phyloP scores from a whole-genome alignment of 2,888 invertebrate species.

The Ormyrus rosae region DNA sequence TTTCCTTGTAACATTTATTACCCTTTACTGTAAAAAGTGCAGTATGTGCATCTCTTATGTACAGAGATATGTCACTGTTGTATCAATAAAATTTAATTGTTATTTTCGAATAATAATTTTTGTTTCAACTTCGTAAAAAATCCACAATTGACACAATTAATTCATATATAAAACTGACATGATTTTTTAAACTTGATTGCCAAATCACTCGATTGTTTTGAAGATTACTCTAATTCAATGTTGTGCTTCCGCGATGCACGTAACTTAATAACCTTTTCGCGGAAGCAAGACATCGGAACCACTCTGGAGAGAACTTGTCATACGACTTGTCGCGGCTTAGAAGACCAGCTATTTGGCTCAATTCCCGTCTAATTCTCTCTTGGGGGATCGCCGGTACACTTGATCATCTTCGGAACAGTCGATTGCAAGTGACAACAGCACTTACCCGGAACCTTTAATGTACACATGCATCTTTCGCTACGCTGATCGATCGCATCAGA shows the following conservation, averaged over 20 bases:
- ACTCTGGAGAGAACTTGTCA: constrained; percentile 21
- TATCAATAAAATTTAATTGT: too few relatives aligned
- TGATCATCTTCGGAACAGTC: not conserved
- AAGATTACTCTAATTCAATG: too few relatives aligned
- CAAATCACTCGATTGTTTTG: too few relatives aligned
- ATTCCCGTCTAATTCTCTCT: constrained; percentile 20
- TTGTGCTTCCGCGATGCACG: not conserved
- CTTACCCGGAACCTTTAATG: not conserved
- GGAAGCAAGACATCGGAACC: constrained; percentile 7
- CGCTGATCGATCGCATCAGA: not conserved
- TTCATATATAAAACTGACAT: too few relatives aligned
- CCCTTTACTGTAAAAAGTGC: too few relatives aligned
- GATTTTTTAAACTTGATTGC: too few relatives aligned
- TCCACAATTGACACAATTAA: too few relatives aligned
- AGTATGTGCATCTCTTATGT: too few relatives aligned
- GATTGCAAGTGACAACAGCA: constrained; percentile 5
- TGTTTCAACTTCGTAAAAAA: too few relatives aligned
- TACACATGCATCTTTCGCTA: not conserved
- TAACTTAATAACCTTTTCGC: constrained; percentile 29
- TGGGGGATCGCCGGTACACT: not conserved
- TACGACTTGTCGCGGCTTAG: constrained; percentile 16
- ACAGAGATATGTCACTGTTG: too few relatives aligned
- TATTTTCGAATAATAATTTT: too few relatives aligned
- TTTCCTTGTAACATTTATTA: too few relatives aligned
- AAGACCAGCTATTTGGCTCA: constrained; percentile 17